phyloP scores from a whole-genome alignment of 2,113 vertebrate species.

The cat (Felis catus) region F.catus_Fca126_mat1.0 CM031424.1:61810501-61811000 shows the following conservation, averaged over 20 bases:
- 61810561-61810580: not conserved
- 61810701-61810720: not conserved
- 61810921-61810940: slow-evolving; percentile 14
- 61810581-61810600: not conserved
- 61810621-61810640: not conserved
- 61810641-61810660: not conserved
- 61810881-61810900: not conserved
- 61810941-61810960: slow-evolving; percentile 30
- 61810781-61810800: not conserved
- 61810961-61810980: slow-evolving; percentile 59
- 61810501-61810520: not conserved
- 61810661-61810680: not conserved
- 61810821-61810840: too few species aligned
- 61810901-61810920: not conserved
- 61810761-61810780: not conserved
- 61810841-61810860: not conserved
- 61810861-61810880: not conserved
- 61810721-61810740: not conserved
- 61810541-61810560: not conserved
- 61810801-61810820: slow-evolving; percentile 21
- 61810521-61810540: not conserved
- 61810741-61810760: not conserved
- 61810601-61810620: not conserved
- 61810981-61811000: slow-evolving; percentile 40
- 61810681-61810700: not conserved